A percentile compares a stretch with the other conserved stretches of the same genome.
Conservation (phyloP, 2,113 vertebrate genomes). For the Psammodynastes pulverulentus region DNA sequence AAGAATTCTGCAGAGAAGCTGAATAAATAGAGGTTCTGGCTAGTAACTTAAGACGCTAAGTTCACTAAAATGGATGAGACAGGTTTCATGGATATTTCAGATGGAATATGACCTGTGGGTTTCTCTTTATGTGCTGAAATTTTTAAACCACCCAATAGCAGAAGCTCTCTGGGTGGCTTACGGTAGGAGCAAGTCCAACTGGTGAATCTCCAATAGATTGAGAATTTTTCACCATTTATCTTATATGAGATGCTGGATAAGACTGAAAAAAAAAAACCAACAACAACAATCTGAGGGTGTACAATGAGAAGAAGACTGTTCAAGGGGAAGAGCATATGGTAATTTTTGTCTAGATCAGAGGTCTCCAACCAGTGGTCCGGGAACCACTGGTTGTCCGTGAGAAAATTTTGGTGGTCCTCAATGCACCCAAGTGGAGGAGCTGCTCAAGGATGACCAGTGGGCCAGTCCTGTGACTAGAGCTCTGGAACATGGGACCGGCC, state of each 20-base stretch:
- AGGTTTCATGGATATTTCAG: not conserved
- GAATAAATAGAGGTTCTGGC: not conserved
- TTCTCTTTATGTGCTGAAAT: not conserved
- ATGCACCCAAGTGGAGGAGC: too few species aligned
- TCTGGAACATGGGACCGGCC: too few species aligned
- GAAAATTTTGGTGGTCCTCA: too few species aligned
- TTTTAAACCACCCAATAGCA: not conserved
- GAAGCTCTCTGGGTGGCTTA: not conserved
- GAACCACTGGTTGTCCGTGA: too few species aligned
- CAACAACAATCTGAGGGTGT: not conserved
- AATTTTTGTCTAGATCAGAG: not conserved
- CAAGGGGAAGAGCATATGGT: not conserved
- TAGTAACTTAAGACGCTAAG: not conserved
- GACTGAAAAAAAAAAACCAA: not conserved
- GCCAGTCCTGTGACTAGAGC: too few species aligned
- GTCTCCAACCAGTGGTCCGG: too few species aligned
- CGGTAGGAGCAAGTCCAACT: not conserved
- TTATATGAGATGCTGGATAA: not conserved
- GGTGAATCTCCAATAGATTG: not conserved
- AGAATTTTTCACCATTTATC: not conserved
- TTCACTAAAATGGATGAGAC: not conserved
- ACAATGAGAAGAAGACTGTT: not conserved
- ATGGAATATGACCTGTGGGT: not conserved
- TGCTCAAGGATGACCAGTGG: too few species aligned
- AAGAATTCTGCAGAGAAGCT: not conserved